Percentiles rank a stretch among this genome's conserved stretches.
Conservation (phyloP, 2,113 vertebrate genomes). For the Silurus glanis region DNA sequence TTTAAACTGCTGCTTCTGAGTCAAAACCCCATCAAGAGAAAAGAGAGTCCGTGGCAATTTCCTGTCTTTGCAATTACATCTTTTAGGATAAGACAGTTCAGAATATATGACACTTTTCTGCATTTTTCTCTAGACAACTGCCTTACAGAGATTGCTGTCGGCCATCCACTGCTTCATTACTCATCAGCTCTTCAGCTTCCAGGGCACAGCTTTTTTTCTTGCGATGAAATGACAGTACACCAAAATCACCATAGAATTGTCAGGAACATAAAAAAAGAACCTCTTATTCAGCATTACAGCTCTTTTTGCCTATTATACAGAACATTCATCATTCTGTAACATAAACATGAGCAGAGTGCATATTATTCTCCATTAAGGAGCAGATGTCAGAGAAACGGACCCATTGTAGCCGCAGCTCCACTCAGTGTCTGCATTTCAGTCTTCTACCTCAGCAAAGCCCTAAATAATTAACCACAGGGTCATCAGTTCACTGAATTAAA, state of each 20-base stretch:
- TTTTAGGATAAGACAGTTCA: neutral
- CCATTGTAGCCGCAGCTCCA: neutral
- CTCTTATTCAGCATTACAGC: neutral
- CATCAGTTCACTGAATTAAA: conserved; percentile 52
- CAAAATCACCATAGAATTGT: neutral
- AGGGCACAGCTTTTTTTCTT: neutral
- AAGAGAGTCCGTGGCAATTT: neutral
- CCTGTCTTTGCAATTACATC: neutral
- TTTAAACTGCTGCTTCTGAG: conserved; percentile 12
- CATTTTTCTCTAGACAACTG: neutral
- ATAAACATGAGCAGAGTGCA: neutral
- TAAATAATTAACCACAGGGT: conserved; percentile 48
- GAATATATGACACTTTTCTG: neutral
- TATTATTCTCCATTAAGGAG: conserved; percentile 2
- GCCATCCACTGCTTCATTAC: neutral
- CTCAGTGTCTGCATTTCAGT: neutral
- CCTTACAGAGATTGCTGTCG: neutral
- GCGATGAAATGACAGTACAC: neutral
- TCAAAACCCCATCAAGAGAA: neutral
- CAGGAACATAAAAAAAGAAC: neutral
- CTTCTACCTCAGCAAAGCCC: conserved; percentile 1
- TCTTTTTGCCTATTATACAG: neutral
- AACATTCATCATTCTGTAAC: neutral
- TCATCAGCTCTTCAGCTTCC: neutral
- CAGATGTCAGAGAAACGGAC: neutral